These are phyloP conservation scores for Aproaerema taeniolella DNA, from an alignment of 2,888 invertebrate species.

Conservation along the genomic window DNA sequence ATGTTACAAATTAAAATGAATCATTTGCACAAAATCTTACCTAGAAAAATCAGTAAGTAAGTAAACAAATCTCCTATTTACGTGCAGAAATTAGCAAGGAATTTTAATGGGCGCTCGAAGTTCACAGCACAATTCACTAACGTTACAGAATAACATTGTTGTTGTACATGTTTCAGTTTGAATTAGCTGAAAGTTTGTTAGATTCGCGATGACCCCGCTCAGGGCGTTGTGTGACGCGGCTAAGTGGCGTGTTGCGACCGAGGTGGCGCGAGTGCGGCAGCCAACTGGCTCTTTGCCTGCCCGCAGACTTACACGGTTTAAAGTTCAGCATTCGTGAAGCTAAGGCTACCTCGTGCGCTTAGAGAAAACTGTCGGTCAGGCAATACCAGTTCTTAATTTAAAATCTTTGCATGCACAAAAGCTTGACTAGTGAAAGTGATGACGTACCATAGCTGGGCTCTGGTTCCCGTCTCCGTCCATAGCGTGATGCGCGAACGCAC, in stretches of 20 bases:
- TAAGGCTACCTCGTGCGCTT: constrained; percentile 31
- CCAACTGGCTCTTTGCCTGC: constrained; percentile 73
- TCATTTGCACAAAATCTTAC: constrained; percentile 2
- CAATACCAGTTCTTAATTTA: no score
- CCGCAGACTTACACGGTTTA: constrained; percentile 53
- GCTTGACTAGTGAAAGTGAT: constrained; percentile 11
- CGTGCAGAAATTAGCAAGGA: not conserved
- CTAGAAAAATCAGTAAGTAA: not conserved
- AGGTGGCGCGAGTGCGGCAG: constrained; percentile 49
- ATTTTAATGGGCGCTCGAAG: not conserved
- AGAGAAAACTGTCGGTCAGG: not conserved
- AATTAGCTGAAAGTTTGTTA: constrained; percentile 1
- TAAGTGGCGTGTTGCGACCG: constrained; percentile 38
- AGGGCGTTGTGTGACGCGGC: constrained; percentile 40
- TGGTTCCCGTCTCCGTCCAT: constrained; percentile 34
- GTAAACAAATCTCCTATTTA: constrained; percentile 11
- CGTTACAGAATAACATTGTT: no score
- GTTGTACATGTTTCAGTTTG: no score
- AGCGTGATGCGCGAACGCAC: constrained; percentile 24
- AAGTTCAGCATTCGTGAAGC: constrained; percentile 56
- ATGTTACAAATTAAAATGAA: not conserved
- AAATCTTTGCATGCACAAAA: no score
- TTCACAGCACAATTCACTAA: no score
- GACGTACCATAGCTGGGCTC: constrained; percentile 41
- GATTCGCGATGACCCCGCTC: constrained; percentile 33